Base-by-base conservation (phyloP, 2,888 invertebrate species). In the Bombylius major region DNA sequence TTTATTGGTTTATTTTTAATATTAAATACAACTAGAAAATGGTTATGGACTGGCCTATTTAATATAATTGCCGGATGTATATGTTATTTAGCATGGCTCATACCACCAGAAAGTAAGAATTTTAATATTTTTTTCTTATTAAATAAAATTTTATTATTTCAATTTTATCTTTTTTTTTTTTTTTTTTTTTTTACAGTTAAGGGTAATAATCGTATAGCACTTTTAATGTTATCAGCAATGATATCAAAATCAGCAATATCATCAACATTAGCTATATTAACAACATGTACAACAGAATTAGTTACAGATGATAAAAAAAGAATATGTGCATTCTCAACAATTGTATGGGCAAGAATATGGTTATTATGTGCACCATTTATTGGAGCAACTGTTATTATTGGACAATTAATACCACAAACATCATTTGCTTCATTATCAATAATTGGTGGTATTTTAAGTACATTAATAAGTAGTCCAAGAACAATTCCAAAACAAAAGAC, bases 261-360 rank as follows among this genome's bases (percentile, higher is more conserved):
- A 44, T 69, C 70, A 4, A 70, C 73, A 3, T 66, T 76, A 5
- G 67, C 72, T 56, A 71, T 76, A 56, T 64, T 75, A 36, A 74
- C 74, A 14, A 75, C 75, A 11, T 70, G 75, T 61, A 75, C 75
- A 6, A 70, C 70, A 12, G 75, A 76, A 58, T 58, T 76, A 45
- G 75, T 75, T 4, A 66, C 66, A 44, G 66, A 65, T 5, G 72
- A 73, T 8, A 72, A 71, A 47, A 70, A 69, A 56, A 72, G 69
- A 57, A 70, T 74, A 39, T 69, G 70, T 47, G 65, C 69, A 42
- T 74, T 70, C 53, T 75, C 75, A 36, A 71, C 74, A 33, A 73
- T 73, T 53, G 72, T 73, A 51, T 74, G 73, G 73, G 74, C 74
- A 34, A 66, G 75, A 11, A 70, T 73, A 55, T 74, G 73, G 73